phyloP scores from a whole-genome alignment of 2,113 vertebrate genomes.

The Menura novaehollandiae region DNA sequence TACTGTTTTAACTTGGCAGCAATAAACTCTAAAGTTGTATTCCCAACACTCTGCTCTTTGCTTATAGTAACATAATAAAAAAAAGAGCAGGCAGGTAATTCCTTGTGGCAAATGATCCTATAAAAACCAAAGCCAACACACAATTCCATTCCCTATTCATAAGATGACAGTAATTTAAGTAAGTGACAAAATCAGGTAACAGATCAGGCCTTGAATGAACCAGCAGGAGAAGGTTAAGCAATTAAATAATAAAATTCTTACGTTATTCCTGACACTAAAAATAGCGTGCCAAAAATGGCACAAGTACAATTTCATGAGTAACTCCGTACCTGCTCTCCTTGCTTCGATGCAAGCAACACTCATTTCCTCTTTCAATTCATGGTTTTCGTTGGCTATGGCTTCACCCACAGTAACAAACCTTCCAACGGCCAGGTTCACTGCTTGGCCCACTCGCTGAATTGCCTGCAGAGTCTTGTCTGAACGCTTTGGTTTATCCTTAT shows the following conservation, averaged over 20 bases:
- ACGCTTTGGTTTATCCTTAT: slow-evolving; percentile 95
- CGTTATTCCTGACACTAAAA: neutral
- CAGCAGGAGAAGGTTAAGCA: neutral
- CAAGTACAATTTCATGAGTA: neutral
- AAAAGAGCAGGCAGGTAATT: neutral
- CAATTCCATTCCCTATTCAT: neutral
- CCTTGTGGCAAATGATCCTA: neutral
- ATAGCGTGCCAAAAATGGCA: neutral
- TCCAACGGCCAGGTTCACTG: slow-evolving; percentile 90
- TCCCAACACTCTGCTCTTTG: neutral
- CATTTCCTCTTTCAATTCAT: slow-evolving; percentile 96
- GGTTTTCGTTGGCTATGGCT: slow-evolving; percentile 93
- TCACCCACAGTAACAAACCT: slow-evolving; percentile 95
- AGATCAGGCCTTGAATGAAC: neutral
- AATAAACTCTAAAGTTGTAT: neutral
- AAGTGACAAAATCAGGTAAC: neutral
- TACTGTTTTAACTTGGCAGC: neutral
- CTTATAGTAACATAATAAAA: neutral
- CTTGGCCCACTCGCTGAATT: slow-evolving; percentile 93
- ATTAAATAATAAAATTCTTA: neutral
- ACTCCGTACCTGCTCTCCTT: slow-evolving; percentile 85
- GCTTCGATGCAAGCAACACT: slow-evolving; percentile 91
- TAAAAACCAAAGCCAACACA: neutral
- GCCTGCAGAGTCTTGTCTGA: slow-evolving; percentile 92
- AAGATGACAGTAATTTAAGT: neutral